Evolutionary conservation across 2,888 invertebrate genomes (phyloP).

Genomic region (Eulithis testata): DNA sequence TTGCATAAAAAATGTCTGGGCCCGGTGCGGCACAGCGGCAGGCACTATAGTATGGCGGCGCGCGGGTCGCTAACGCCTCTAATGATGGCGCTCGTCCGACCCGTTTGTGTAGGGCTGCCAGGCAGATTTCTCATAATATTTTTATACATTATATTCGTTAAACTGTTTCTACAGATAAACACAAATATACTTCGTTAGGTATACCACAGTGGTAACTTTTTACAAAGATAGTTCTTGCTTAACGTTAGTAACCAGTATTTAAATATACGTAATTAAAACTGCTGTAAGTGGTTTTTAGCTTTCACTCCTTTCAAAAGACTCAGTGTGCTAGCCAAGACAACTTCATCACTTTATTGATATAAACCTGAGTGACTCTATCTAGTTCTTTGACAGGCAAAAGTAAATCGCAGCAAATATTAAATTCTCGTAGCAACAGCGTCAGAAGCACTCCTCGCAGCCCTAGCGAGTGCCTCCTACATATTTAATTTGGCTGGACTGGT

Average conservation of each 20-base stretch:
- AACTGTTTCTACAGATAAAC: background rate
- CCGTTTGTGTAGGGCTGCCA: constrained; percentile 65
- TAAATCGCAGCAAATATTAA: background rate
- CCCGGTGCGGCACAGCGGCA: constrained; percentile 57
- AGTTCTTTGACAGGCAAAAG: background rate
- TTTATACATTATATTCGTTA: background rate
- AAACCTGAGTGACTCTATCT: background rate
- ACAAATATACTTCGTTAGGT: too few relatives aligned
- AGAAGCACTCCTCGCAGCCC: constrained; percentile 53
- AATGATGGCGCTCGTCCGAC: constrained; percentile 69
- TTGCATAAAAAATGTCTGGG: constrained; percentile 82
- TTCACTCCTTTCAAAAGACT: background rate
- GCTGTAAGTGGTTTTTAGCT: too few relatives aligned
- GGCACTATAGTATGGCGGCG: constrained; percentile 51
- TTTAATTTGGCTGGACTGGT: constrained; percentile 84
- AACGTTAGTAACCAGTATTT: too few relatives aligned
- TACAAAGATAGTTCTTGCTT: too few relatives aligned
- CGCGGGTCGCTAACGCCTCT: constrained; percentile 81
- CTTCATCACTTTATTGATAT: background rate
- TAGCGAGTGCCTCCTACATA: constrained; percentile 82
- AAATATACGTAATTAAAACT: too few relatives aligned
- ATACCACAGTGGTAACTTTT: too few relatives aligned
- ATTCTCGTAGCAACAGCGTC: constrained; percentile 33
- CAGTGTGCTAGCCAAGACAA: background rate
- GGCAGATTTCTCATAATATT: constrained; percentile 2